These are phyloP conservation scores for Eilema caniola DNA, from an alignment of 2,888 invertebrate genomes.

Conservation along the genomic window DNA sequence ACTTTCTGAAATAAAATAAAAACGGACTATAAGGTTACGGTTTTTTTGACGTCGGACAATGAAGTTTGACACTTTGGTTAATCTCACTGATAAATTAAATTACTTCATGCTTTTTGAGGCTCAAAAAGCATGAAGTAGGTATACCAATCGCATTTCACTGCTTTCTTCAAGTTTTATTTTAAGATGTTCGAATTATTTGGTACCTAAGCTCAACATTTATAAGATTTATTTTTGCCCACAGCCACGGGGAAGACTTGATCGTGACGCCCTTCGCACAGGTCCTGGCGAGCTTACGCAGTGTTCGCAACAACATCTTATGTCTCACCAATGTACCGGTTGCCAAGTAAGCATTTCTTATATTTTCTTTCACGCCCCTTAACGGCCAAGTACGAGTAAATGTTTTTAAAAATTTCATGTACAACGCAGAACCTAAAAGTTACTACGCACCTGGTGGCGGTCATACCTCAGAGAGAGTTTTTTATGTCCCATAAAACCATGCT, in stretches of 20 bases:
- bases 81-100: too few relatives aligned
- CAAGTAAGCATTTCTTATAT: slow-evolving; percentile 90
- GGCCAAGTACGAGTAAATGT: slow-evolving; percentile 18
- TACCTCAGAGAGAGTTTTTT: background rate
- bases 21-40: too few relatives aligned
- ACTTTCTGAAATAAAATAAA: too few relatives aligned
- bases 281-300: slow-evolving; percentile 98
- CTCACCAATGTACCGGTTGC: slow-evolving; percentile 97
- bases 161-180: slow-evolving; percentile 9
- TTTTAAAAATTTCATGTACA: background rate
- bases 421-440: slow-evolving; percentile 12
- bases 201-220: slow-evolving; percentile 32
- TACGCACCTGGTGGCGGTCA: slow-evolving; percentile 6
- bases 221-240: slow-evolving; percentile 71
- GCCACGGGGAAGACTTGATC: slow-evolving; percentile 99
- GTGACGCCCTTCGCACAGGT: slow-evolving; percentile 99
- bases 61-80: too few relatives aligned
- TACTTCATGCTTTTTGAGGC: too few relatives aligned
- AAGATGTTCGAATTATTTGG: slow-evolving; percentile 21
- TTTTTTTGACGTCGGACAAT: too few relatives aligned
- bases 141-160: too few relatives aligned
- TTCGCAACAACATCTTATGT: slow-evolving; percentile 98
- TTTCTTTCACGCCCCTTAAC: slow-evolving; percentile 44
- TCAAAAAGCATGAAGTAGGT: background rate
- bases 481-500: background rate